These are phyloP conservation scores for Bos javanicus DNA, from an alignment of 2,113 vertebrate genomes.

Conservation along the genomic window DNA sequence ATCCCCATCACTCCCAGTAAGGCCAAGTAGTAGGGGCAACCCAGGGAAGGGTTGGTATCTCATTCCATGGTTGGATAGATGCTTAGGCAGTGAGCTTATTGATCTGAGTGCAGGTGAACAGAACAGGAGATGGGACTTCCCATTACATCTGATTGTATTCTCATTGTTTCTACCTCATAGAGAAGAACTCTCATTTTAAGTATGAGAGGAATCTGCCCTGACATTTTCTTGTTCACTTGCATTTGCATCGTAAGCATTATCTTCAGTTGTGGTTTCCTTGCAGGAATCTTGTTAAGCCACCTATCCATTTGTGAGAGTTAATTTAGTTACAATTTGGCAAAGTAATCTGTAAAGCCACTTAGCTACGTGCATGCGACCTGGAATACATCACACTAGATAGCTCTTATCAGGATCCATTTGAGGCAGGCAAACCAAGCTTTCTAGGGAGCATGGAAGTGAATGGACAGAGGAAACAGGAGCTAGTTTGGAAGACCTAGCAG, in stretches of 20 bases:
- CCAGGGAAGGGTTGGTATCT: background rate
- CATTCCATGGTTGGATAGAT: background rate
- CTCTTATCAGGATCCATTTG: background rate
- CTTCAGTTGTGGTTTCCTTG: background rate
- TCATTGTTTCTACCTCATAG: background rate
- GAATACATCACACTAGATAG: background rate
- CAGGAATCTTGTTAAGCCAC: constrained; percentile 34
- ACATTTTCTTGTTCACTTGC: background rate
- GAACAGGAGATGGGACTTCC: background rate
- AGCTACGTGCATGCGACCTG: background rate
- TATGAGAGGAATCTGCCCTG: background rate
- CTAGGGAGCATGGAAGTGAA: background rate
- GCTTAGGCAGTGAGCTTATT: background rate
- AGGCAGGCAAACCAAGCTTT: background rate
- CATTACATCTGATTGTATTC: background rate
- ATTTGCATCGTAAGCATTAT: background rate
- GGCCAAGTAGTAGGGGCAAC: background rate
- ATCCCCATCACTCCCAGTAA: background rate
- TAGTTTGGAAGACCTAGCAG: background rate
- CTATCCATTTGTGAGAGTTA: constrained; percentile 21
- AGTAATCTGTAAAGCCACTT: constrained; percentile 10
- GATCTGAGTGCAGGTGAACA: background rate
- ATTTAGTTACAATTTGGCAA: constrained; percentile 30
- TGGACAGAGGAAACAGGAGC: background rate
- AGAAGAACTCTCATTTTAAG: background rate